These are phyloP conservation scores for Yponomeuta plumbellus DNA, from an alignment of 2,888 invertebrate species.

Conservation along the genomic window DNA sequence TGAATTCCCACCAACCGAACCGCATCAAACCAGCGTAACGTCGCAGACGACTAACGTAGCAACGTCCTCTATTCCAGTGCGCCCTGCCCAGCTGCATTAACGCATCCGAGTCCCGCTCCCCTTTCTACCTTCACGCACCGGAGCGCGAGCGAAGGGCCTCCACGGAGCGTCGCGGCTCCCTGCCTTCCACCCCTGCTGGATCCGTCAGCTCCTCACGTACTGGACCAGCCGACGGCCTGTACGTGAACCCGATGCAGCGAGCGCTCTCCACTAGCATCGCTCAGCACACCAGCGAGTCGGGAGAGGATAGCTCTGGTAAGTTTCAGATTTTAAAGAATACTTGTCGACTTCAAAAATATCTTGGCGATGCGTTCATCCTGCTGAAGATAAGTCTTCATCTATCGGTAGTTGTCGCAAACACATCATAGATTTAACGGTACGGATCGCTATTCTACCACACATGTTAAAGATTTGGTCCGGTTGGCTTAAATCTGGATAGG, in stretches of 20 bases:
- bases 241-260: constrained; percentile 88
- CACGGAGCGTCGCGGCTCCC: constrained; percentile 49
- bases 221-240: constrained; percentile 85
- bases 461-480: too few species aligned
- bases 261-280: constrained; percentile 43
- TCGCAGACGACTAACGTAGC: not conserved
- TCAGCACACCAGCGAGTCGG: constrained; percentile 55
- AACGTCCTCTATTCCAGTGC: constrained; percentile 51
- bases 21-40: not conserved
- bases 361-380: not conserved
- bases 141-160: constrained; percentile 53
- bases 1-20: too few species aligned
- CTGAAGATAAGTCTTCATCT: too few species aligned
- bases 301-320: constrained; percentile 67
- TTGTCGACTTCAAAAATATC: constrained; percentile 6
- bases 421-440: too few species aligned
- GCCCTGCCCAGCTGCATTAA: constrained; percentile 74
- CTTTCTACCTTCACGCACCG: constrained; percentile 88
- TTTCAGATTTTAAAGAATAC: constrained; percentile 3
- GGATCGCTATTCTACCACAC: too few species aligned
- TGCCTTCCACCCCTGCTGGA: constrained; percentile 63
- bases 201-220: constrained; percentile 59
- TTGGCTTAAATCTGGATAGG: too few species aligned
- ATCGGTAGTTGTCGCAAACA: too few species aligned
- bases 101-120: constrained; percentile 65